Percentiles rank a stretch among this genome's conserved stretches.
These are phyloP conservation scores for Tenthredo mesomela DNA, from an alignment of 2,888 invertebrate genomes.

Conservation along the genomic window DNA sequence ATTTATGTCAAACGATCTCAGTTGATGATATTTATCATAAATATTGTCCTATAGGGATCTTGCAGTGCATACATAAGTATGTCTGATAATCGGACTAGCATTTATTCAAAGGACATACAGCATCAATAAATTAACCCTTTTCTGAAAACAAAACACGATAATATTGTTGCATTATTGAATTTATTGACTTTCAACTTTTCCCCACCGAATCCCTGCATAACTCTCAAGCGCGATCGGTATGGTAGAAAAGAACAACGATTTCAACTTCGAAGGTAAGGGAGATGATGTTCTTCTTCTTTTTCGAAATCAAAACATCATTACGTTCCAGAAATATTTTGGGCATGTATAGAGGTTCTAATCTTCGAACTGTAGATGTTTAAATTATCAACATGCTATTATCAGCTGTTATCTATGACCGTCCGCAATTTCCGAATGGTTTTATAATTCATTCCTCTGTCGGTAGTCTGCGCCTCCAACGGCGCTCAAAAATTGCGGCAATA, in stretches of 20 bases:
- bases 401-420: neutral
- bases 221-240: neutral
- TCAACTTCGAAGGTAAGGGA: neutral
- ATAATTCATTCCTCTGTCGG: neutral
- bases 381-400: neutral
- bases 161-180: neutral
- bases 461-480: neutral
- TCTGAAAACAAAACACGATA: neutral
- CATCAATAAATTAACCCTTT: slow-evolving; percentile 21
- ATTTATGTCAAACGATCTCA: neutral
- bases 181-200: neutral
- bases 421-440: neutral
- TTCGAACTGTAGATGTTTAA: too few relatives aligned
- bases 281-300: too few relatives aligned
- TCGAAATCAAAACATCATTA: too few relatives aligned
- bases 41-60: neutral
- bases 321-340: too few relatives aligned
- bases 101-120: slow-evolving; percentile 3
- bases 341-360: too few relatives aligned
- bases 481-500: neutral
- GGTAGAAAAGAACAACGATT: neutral
- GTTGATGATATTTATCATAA: neutral
- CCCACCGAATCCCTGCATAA: neutral
- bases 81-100: neutral
- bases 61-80: neutral